These are phyloP conservation scores for Drosophila birchii DNA, from an alignment of 2,888 invertebrate genomes.

Conservation along the genomic window DNA sequence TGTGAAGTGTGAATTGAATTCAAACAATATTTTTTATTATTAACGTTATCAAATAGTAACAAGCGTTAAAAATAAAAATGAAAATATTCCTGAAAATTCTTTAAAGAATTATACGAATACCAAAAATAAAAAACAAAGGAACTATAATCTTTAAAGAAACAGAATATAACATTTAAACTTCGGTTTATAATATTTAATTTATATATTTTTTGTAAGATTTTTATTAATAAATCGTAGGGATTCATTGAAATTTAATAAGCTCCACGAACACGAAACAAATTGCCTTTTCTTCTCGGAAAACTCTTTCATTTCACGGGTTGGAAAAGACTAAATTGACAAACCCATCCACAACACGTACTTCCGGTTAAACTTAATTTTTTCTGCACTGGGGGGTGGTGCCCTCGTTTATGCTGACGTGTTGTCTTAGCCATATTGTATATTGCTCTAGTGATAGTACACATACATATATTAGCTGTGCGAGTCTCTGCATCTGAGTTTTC, in stretches of 20 bases:
- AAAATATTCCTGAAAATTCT: too few relatives aligned
- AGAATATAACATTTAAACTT: neutral
- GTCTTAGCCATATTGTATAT: slow-evolving; percentile 41
- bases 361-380: slow-evolving; percentile 56
- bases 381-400: too few relatives aligned
- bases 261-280: slow-evolving; percentile 3
- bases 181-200: neutral
- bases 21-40: neutral
- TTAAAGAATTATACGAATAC: neutral
- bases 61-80: too few relatives aligned
- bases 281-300: slow-evolving; percentile 1
- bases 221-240: neutral
- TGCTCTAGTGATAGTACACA: slow-evolving; percentile 15
- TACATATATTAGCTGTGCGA: slow-evolving; percentile 1
- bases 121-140: neutral
- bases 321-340: slow-evolving; percentile 12
- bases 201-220: neutral
- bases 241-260: neutral
- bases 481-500: slow-evolving; percentile 52
- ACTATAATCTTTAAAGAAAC: accelerated
- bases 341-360: slow-evolving; percentile 62
- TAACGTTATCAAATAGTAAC: too few relatives aligned
- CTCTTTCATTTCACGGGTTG: neutral
- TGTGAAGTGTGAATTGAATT: neutral
- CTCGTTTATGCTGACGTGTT: slow-evolving; percentile 27